These are phyloP conservation scores for Drosophila nr. medialis DNA, from an alignment of 2,888 invertebrate species.

Conservation along the genomic window DNA sequence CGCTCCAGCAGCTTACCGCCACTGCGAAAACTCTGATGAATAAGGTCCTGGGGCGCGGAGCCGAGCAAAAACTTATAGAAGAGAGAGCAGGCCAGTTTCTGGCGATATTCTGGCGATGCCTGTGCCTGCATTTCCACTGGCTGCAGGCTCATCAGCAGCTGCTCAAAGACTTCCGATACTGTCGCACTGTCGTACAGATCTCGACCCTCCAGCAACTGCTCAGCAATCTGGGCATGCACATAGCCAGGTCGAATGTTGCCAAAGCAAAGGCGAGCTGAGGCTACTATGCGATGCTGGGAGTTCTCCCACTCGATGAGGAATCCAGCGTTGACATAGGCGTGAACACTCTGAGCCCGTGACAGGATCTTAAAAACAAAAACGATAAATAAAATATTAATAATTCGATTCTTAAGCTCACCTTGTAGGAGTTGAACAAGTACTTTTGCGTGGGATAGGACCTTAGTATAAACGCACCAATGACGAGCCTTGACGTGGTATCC, in stretches of 20 bases:
- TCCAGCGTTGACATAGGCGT: constrained; percentile 91
- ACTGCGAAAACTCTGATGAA: constrained; percentile 39
- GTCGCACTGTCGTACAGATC: constrained; percentile 84
- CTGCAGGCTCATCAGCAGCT: constrained; percentile 87
- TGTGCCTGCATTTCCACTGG: constrained; percentile 89
- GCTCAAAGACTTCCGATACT: constrained; percentile 84
- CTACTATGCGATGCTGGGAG: constrained; percentile 33
- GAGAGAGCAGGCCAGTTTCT: constrained; percentile 89
- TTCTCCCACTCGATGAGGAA: constrained; percentile 87
- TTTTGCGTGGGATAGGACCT: constrained; percentile 85
- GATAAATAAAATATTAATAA: not conserved
- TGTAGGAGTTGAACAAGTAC: constrained; percentile 88
- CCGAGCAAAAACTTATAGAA: constrained; percentile 91
- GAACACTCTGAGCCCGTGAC: constrained; percentile 91
- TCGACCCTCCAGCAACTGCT: constrained; percentile 85
- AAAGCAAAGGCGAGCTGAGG: constrained; percentile 87
- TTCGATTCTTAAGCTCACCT: constrained; percentile 85
- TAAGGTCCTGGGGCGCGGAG: constrained; percentile 86
- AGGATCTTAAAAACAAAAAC: constrained; percentile 86
- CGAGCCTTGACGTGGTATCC: constrained; percentile 87
- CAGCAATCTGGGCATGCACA: constrained; percentile 87
- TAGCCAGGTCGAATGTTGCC: constrained; percentile 87
- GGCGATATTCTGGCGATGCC: constrained; percentile 89
- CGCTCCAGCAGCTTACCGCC: constrained; percentile 86
- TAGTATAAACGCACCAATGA: constrained; percentile 88